Conservation (phyloP, 2,113 vertebrate species). For the Ailurus styani region DNA sequence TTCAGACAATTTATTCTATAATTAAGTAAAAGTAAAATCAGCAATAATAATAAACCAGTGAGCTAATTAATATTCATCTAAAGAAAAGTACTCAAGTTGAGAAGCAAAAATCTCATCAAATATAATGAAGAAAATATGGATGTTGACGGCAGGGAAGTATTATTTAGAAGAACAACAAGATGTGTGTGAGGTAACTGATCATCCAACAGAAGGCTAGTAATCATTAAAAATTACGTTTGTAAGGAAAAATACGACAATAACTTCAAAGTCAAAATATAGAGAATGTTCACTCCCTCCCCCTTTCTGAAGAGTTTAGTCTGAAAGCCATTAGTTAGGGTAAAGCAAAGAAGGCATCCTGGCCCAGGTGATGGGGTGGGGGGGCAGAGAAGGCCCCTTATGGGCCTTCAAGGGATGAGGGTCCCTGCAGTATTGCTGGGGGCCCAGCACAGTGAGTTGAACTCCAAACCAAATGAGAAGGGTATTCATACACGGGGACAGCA, state of each 20-base stretch:
- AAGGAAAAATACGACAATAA: neutral
- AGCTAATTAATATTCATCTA: constrained; percentile 7
- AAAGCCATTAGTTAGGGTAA: neutral
- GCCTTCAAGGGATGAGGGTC: neutral
- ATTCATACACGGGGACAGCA: neutral
- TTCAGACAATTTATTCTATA: constrained; percentile 22
- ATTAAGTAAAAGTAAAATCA: neutral
- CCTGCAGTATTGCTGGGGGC: neutral
- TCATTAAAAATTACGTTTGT: neutral
- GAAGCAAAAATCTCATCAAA: neutral
- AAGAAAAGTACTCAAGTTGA: constrained; percentile 18
- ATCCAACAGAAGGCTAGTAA: neutral
- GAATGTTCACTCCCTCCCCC: neutral
- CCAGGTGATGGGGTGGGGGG: neutral
- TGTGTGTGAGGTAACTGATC: neutral
- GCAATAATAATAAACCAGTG: constrained; percentile 3
- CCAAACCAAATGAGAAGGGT: neutral
- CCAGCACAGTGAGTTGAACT: neutral
- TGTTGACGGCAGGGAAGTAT: neutral
- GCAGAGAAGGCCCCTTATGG: neutral
- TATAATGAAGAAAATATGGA: neutral
- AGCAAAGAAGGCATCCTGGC: neutral
- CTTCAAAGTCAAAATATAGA: neutral
- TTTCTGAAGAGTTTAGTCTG: neutral
- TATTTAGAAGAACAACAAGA: neutral